Conservation (phyloP, 2,888 invertebrate genomes). For the Seira musarum region DNA sequence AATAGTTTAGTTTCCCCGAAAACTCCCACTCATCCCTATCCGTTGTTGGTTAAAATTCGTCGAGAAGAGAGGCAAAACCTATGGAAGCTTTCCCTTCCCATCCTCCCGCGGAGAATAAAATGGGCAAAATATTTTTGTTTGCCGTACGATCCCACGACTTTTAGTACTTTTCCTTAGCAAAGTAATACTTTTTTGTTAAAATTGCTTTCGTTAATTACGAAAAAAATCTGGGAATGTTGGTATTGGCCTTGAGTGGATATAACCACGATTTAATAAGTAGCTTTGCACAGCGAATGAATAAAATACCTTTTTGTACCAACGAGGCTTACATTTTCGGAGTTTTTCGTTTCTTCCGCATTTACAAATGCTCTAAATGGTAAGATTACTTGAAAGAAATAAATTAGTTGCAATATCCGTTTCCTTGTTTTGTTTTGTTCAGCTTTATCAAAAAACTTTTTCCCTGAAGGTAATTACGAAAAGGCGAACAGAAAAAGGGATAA, state of each 20-base stretch:
- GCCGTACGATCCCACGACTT: neutral
- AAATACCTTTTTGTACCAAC: neutral
- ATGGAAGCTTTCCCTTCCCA: slow-evolving; percentile 10
- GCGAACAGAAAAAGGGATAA: too few species aligned
- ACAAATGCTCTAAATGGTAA: neutral
- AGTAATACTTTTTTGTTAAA: slow-evolving; percentile 15
- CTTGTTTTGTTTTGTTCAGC: neutral
- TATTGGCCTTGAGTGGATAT: slow-evolving; percentile 29
- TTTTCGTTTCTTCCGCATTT: neutral
- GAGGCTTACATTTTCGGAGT: neutral
- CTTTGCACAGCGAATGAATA: neutral
- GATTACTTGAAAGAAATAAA: slow-evolving; percentile 19
- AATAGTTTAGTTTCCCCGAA: neutral
- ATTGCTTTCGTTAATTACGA: slow-evolving; percentile 42
- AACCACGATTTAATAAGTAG: slow-evolving; percentile 24
- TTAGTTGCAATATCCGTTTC: slow-evolving; percentile 28
- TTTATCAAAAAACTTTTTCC: neutral
- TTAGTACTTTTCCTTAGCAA: slow-evolving; percentile 4
- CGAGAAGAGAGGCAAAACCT: too few species aligned
- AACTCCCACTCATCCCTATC: slow-evolving; percentile 1
- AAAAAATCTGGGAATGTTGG: slow-evolving; percentile 23
- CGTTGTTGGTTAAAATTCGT: too few species aligned
- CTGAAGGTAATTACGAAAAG: neutral
- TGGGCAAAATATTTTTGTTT: slow-evolving; percentile 23
- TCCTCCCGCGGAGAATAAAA: neutral